phyloP scores from a whole-genome alignment of 2,113 vertebrate genomes.

The Steatornis caripensis region DNA sequence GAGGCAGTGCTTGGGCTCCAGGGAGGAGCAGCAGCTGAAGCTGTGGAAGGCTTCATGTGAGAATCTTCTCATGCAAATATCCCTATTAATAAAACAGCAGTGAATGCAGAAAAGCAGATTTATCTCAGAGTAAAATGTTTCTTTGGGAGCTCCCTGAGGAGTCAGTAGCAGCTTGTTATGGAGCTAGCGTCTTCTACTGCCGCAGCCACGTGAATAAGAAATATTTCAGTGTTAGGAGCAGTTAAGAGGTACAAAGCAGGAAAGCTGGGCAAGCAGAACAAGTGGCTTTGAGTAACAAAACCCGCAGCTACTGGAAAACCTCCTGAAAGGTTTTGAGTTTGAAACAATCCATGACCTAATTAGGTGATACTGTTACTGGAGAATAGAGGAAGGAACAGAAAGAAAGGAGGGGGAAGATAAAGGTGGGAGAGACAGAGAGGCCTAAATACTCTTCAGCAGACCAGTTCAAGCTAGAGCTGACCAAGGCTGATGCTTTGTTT shows the following conservation, averaged over 20 bases:
- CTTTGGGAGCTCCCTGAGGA: conserved; percentile 17
- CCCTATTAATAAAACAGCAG: conserved; percentile 50
- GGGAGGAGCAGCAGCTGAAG: not conserved
- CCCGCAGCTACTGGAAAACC: not conserved
- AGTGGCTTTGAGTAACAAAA: conserved; percentile 5
- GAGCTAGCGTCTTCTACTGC: conserved; percentile 36
- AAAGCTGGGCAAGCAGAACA: conserved; percentile 11
- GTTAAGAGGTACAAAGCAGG: not conserved
- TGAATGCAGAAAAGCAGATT: conserved; percentile 36
- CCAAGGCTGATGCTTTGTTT: not conserved
- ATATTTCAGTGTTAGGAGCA: not conserved
- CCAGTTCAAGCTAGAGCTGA: not conserved
- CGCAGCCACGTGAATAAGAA: not conserved
- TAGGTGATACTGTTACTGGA: conserved; percentile 10
- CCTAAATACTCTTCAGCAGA: not conserved
- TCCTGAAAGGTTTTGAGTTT: conserved; percentile 22
- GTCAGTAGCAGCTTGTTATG: not conserved
- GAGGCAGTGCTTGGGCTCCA: not conserved
- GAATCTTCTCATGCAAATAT: not conserved
- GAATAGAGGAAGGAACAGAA: not conserved
- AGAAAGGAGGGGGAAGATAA: not conserved
- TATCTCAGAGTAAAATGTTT: conserved; percentile 17
- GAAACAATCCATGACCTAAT: conserved; percentile 60
- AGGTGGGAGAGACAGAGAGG: not conserved
- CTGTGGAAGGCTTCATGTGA: not conserved